Percentiles rank a stretch among this genome's conserved stretches.
These are phyloP conservation scores for Dynastes maya DNA, from an alignment of 2,888 invertebrate species.

Conservation along the genomic window DNA sequence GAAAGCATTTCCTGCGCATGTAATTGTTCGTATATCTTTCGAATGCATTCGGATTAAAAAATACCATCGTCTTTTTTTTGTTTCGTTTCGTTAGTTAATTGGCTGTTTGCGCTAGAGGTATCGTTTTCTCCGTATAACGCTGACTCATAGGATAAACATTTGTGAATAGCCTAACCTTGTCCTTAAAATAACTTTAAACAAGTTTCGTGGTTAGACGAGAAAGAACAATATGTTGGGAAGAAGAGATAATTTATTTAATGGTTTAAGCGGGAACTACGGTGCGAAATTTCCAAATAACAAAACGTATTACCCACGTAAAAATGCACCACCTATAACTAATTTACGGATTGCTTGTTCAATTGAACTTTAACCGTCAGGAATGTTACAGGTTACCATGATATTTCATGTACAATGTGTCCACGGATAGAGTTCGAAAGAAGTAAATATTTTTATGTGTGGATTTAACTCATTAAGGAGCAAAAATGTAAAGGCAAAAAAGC, in stretches of 20 bases:
- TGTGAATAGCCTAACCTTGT: constrained; percentile 33
- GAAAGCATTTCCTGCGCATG: constrained; percentile 41
- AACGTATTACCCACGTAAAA: neutral
- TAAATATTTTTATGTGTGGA: too few relatives aligned
- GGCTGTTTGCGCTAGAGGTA: constrained; percentile 25
- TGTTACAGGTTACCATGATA: too few relatives aligned
- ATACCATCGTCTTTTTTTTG: constrained; percentile 4
- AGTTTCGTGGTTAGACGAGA: constrained; percentile 18
- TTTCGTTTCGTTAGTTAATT: constrained; percentile 25
- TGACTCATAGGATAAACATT: constrained; percentile 26
- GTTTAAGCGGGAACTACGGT: constrained; percentile 1
- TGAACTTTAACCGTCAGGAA: too few relatives aligned
- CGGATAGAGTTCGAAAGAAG: too few relatives aligned
- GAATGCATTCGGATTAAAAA: constrained; percentile 38
- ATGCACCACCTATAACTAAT: too few relatives aligned
- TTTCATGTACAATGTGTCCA: too few relatives aligned
- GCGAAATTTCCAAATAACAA: neutral
- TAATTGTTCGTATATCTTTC: constrained; percentile 34
- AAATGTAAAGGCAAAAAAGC: too few relatives aligned
- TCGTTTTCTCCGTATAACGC: constrained; percentile 29
- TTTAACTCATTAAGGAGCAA: too few relatives aligned
- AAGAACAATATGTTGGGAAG: constrained; percentile 7
- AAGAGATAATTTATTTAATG: constrained; percentile 4
- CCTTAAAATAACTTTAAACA: constrained; percentile 25
- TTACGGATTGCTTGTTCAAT: too few relatives aligned